Percentiles rank a stretch among this genome's conserved stretches.
These are phyloP conservation scores for Hirtodrosophila duncani DNA, from an alignment of 2,888 invertebrate species.

Conservation along the genomic window DNA sequence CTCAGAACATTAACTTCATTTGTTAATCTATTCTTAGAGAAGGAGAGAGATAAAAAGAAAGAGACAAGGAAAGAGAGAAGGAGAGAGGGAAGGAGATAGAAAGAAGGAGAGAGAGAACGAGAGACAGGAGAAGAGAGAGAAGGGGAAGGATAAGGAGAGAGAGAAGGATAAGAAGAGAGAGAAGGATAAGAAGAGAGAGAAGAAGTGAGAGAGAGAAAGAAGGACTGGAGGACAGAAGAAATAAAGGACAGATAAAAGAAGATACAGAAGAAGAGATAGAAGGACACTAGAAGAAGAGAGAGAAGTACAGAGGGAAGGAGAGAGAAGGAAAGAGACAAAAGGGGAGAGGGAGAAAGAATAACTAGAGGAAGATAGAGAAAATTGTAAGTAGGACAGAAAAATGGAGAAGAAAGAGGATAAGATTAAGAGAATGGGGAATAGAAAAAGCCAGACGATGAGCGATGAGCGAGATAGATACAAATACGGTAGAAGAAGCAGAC, in stretches of 20 bases:
- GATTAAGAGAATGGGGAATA: no score
- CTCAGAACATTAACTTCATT: no score
- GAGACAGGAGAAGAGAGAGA: conserved; percentile 26
- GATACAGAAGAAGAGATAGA: not conserved
- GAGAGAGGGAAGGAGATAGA: not conserved
- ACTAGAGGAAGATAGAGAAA: not conserved
- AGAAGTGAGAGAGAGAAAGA: not conserved
- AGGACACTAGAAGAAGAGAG: not conserved
- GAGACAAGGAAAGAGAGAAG: conserved; percentile 10
- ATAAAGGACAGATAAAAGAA: not conserved
- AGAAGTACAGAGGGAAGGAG: not conserved
- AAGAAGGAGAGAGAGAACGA: not conserved
- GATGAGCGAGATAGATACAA: no score
- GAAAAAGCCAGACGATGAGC: no score
- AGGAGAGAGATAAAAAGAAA: no score
- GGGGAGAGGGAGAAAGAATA: not conserved
- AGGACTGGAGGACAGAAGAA: not conserved
- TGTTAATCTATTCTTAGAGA: no score
- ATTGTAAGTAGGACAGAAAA: not conserved
- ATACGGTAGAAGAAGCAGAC: no score
- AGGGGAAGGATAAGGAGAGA: not conserved
- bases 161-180: not conserved
- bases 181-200: not conserved
- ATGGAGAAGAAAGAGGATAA: no score
- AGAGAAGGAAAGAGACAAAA: not conserved